Percentiles rank a stretch among this genome's conserved stretches.
phyloP scores from a whole-genome alignment of 2,113 vertebrate genomes.

The Polypterus senegalus region DNA sequence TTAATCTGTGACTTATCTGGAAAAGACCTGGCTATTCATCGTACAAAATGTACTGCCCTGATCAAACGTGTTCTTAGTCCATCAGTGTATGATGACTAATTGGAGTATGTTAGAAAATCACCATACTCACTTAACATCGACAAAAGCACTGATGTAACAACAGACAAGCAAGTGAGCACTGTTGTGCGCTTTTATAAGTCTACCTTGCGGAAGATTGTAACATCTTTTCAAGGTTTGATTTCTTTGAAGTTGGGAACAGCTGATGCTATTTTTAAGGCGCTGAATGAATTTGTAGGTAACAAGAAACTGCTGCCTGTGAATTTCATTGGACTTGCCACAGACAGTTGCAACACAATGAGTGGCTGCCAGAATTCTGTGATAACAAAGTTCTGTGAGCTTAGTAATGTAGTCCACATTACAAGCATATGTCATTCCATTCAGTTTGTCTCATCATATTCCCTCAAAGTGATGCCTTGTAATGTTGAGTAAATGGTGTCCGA shows the following conservation, averaged over 20 bases:
- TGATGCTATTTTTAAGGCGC: neutral
- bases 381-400: too few species aligned
- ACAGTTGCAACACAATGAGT: too few species aligned
- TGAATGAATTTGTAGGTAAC: too few species aligned
- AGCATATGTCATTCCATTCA: too few species aligned
- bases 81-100: neutral
- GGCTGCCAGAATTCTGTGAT: too few species aligned
- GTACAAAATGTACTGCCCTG: slow-evolving; percentile 6
- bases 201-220: neutral
- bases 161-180: neutral
- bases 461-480: too few species aligned
- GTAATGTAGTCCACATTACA: too few species aligned
- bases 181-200: slow-evolving; percentile 7
- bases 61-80: slow-evolving; percentile 6
- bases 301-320: too few species aligned
- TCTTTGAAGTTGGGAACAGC: slow-evolving; percentile 1
- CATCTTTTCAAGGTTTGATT: neutral
- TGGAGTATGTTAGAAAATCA: neutral
- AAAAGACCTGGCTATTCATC: slow-evolving; percentile 5
- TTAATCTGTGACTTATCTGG: neutral
- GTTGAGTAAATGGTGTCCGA: too few species aligned
- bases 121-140: neutral
- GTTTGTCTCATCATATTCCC: too few species aligned
- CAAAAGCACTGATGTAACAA: neutral
- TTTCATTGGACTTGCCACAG: too few species aligned